Conservation (phyloP, 2,113 vertebrate species). For the Etheostoma cragini region DNA sequence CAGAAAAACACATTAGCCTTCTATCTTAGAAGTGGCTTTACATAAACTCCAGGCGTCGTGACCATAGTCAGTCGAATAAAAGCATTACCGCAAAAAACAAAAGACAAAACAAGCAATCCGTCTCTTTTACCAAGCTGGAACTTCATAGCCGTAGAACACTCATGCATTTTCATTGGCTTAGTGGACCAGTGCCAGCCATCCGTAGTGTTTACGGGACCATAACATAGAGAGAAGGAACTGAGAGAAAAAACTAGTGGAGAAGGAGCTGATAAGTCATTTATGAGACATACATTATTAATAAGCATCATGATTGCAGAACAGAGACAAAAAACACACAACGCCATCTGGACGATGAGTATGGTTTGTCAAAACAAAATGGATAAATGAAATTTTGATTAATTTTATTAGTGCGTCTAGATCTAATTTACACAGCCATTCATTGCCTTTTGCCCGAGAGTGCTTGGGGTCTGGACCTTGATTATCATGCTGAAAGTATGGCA, state of each 20-base stretch:
- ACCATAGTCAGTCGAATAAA: conserved; percentile 33
- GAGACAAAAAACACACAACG: conserved; percentile 82
- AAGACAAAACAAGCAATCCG: conserved; percentile 27
- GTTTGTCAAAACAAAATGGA: conserved; percentile 89
- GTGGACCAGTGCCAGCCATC: conserved; percentile 69
- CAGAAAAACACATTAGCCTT: conserved; percentile 40
- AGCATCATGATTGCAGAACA: conserved; percentile 85
- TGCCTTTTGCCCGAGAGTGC: conserved; percentile 79
- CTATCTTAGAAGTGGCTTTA: conserved; percentile 24
- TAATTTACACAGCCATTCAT: conserved; percentile 85
- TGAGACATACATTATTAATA: conserved; percentile 89
- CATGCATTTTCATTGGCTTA: conserved; percentile 41
- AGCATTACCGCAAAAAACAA: conserved; percentile 28
- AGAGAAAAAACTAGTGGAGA: conserved; percentile 64
- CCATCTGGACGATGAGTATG: conserved; percentile 88
- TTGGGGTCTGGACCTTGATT: conserved; percentile 75
- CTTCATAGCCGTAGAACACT: conserved; percentile 19
- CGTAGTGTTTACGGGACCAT: conserved; percentile 73
- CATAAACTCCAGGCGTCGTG: conserved; percentile 47
- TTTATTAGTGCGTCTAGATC: conserved; percentile 86
- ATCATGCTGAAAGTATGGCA: conserved; percentile 67
- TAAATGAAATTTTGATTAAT: conserved; percentile 91
- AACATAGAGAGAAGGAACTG: conserved; percentile 45
- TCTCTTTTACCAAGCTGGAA: conserved; percentile 41
- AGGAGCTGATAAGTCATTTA: conserved; percentile 82